Evolutionary conservation across 2,113 vertebrate species (phyloP), one percentile per base, ranked within the genome.

Genomic region (Speoplatyrhinus poulsoni): DNA sequence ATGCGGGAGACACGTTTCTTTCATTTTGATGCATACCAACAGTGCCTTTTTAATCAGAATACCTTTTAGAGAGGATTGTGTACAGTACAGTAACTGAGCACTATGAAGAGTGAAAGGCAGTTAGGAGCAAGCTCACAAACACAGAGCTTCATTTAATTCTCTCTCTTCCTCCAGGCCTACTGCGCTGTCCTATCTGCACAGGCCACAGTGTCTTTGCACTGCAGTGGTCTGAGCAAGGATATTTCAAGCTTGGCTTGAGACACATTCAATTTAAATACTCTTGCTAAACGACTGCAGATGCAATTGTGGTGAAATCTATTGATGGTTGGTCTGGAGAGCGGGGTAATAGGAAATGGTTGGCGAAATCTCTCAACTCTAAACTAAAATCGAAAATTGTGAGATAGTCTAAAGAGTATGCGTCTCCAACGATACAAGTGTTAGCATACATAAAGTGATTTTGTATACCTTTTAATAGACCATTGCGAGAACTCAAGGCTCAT

Each of bases 221-320:
- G 0, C 0, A 46, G 56, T 9, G 12, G 13, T 15, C 10, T 11
- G 11, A 16, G 13, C 58, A 15, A 12, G 12, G 53, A 15, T 19
- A 19, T 54, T 54, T 19, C 7, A 61, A 61, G 65, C 36, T 17
- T 60, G 19, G n/a, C 15, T 41, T 50, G n/a, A 67, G 53, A 47
- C 8, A 33, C 19, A 15, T 6, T 55, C 9, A 48, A 60, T 47
- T 19, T 1, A 55, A 49, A 64, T 15, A 17, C 4, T 6, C 36
- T 41, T 26, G 7, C 36, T 41, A 41, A 41, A 41, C 36, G 4
- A 41, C 36, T 41, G 36, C 36, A 41, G 36, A 5, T 41, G 36
- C 36, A 41, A 41, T 41, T 41, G 7, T 41, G 36, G 36, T 41
- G 36, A 1, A 26, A 26, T 26, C 26, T 26, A 26, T 26, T 26